These are phyloP conservation scores for Pionites leucogaster DNA, from an alignment of 2,113 vertebrate species.

Conservation along the genomic window DNA sequence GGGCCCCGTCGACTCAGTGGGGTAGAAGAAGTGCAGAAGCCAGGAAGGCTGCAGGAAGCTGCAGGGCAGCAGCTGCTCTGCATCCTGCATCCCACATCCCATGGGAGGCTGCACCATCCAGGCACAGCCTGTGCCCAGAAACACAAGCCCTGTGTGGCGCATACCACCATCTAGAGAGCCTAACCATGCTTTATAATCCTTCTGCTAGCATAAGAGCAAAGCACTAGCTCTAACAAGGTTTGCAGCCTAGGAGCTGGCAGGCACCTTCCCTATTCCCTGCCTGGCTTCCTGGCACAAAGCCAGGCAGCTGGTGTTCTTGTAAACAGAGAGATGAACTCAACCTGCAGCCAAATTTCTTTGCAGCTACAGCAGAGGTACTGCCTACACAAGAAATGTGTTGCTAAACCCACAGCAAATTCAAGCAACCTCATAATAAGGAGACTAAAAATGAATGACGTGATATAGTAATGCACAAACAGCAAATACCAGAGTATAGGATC, in stretches of 20 bases:
- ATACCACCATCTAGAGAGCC: neutral
- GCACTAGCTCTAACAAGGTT: too few species aligned
- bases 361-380: neutral
- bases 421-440: neutral
- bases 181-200: neutral
- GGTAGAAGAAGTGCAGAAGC: neutral
- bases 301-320: neutral
- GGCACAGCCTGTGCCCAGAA: accelerated
- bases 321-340: neutral
- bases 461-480: neutral
- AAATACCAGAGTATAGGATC: neutral
- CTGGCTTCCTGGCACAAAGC: neutral
- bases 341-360: neutral
- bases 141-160: accelerated
- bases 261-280: neutral
- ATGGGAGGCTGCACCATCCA: neutral
- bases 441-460: neutral
- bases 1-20: accelerated
- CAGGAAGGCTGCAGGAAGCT: neutral
- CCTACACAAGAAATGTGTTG: neutral
- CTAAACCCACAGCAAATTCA: neutral
- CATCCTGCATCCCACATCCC: neutral
- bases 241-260: neutral
- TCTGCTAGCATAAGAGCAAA: neutral
- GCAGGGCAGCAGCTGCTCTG: neutral